Conservation (phyloP, 1,140 invertebrate genomes). For the Conus betulinus region DNA sequence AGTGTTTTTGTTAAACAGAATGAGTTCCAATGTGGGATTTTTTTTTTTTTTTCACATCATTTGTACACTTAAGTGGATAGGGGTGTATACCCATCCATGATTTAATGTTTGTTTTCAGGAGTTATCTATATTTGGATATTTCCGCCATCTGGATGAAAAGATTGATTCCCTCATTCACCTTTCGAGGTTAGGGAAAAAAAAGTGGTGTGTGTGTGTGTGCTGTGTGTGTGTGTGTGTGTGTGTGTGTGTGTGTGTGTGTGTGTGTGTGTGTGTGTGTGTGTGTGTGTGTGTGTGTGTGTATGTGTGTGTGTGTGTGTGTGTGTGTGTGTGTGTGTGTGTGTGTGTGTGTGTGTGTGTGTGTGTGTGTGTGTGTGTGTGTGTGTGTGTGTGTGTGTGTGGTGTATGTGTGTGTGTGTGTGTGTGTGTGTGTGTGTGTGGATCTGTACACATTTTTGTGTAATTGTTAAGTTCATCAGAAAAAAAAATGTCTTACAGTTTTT, state of each 20-base stretch:
- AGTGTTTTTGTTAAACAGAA: neutral
- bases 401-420: too few species aligned
- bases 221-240: constrained; percentile 3
- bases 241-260: constrained; percentile 40
- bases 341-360: too few species aligned
- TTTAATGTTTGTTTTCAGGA: constrained; percentile 54
- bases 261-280: neutral
- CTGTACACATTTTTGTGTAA: too few species aligned
- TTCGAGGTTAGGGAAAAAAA: constrained; percentile 46
- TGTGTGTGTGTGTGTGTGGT: too few species aligned
- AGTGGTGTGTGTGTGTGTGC: neutral
- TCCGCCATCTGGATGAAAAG: constrained; percentile 66
- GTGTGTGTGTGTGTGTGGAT: too few species aligned
- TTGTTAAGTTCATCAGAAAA: too few species aligned
- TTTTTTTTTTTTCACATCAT: neutral
- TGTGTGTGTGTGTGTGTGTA: constrained; percentile 38
- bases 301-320: constrained; percentile 3
- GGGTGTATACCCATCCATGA: neutral
- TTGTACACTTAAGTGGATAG: neutral
- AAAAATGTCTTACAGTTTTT: too few species aligned
- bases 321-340: neutral
- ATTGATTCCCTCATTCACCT: constrained; percentile 64
- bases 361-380: too few species aligned
- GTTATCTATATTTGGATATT: constrained; percentile 68
- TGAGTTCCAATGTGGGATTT: neutral